Base-by-base conservation (phyloP, 2,797 vertebrate species). In the Pangasius djambal region DNA sequence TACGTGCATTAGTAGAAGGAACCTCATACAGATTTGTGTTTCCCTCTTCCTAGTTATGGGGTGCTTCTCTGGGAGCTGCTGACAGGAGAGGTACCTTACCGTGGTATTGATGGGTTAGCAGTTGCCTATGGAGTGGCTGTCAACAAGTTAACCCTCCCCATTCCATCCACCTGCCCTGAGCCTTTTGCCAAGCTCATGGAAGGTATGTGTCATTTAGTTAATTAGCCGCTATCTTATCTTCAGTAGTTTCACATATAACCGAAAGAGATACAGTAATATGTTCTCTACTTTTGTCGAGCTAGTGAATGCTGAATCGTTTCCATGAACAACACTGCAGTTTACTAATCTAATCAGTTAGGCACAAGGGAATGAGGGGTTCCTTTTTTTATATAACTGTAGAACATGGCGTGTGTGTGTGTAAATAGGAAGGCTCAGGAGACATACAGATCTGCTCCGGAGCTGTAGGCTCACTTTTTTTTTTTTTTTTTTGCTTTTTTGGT, bases 171-270 rank as follows among this genome's bases (percentile, higher is more conserved):
- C 86, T 99, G 98, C 91, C 98, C 98, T 0, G 97, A 99, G 92
- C 97, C 97, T 0, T 99, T 99, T 85, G 97, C 98, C 93, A 99
- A 97, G 93, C 97, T 99, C 83, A 99, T 99, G 98, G 98, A 98
- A 97, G 98, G 98, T 99, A 88, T 28, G 78, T 69, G 16, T 70
- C 55, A 10, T 57, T 34, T 28, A n/a, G 5, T 25, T 87, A 16
- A 44, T 63, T 44, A 82, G 34, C 31, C 55, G 6, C 34, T 16
- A 34, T 55, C 16, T 9, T 82, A 57, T 34, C 55, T 79, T 34
- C 1, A 28, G 20, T 20, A 28, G 10, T 25, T 44, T 40, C 20
- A 44, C 70, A 74, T 13, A 50, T 12, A 25, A 75, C 69, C 28
- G 25, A 77, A 50, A 77, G 25, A 10, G 50, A 55, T 34, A 4